phyloP scores from a whole-genome alignment of 1,140 invertebrate genomes.

The Argopecten irradians region DNA sequence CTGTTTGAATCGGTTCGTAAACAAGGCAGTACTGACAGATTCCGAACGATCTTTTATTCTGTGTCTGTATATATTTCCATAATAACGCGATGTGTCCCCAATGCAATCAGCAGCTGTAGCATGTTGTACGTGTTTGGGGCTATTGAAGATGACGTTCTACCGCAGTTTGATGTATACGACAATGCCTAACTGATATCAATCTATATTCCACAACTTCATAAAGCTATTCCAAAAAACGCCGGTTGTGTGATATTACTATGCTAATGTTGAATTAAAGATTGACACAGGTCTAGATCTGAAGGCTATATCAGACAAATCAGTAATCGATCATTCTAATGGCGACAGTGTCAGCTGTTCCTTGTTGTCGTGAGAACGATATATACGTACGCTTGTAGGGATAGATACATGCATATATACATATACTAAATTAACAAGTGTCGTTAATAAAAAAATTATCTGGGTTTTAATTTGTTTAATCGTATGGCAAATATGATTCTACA shows the following conservation, averaged over 20 bases:
- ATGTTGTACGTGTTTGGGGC: neutral
- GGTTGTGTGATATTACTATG: neutral
- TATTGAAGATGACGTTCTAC: conserved; percentile 1
- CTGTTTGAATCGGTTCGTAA: neutral
- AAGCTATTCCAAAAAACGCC: neutral
- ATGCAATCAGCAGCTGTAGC: neutral
- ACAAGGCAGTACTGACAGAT: neutral
- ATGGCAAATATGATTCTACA: no score
- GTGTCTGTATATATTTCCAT: conserved; percentile 11
- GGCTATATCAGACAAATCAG: no score
- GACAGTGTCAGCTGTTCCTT: no score
- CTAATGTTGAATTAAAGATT: neutral
- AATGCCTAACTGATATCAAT: neutral
- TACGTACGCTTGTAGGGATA: no score
- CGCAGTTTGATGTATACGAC: neutral
- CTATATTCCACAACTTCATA: neutral
- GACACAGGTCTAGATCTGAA: no score
- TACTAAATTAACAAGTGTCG: no score
- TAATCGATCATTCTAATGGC: no score
- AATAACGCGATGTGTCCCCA: neutral
- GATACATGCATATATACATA: no score
- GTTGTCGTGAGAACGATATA: no score
- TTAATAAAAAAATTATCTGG: no score
- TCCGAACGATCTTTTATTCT: neutral
- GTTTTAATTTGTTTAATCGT: no score